Base-by-base conservation (phyloP, 2,888 invertebrate species). In the Drosophila planitibia region DNA sequence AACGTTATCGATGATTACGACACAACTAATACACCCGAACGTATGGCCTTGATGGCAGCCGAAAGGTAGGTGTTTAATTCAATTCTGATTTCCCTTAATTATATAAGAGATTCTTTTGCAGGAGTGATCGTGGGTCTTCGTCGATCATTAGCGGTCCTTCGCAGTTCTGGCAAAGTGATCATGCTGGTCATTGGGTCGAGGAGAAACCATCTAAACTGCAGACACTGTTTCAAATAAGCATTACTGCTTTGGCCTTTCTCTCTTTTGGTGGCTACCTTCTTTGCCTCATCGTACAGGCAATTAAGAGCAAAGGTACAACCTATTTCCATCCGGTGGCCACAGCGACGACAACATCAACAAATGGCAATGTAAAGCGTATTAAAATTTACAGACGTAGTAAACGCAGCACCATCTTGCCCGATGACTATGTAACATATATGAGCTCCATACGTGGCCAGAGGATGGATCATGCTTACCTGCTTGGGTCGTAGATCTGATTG, bases 181-280 rank as follows among this genome's bases (percentile, higher is more conserved):
- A 37, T 35, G 33, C 30, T 14, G 49, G 66, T 22, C 19, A 73
- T 16, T 90, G 91, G 83, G 51, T 52, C 10, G 92, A 92, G n/a
- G 86, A 93, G 52, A 94, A 94, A 72, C 94, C 95, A 33, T 95
- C 95, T 5, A 96, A 96, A 91, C 94, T 97, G 58, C 96, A 96
- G 79, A 96, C 96, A 54, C 95, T 97, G 60, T 97, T 97, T 88
- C 96, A 97, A 75, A 94, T 96, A 80, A 96, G 97, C 0, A 95
- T 97, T 14, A 97, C 97, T 0, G 95, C 97, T 0, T 93, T 97
- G 62, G 96, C 97, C 0, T 97, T 97, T 93, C 93, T 97, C 10
- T 97, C 97, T 0, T 97, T 97, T 86, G 97, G 97, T 0, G 97
- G 97, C 2, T 97, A 97, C 90, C 93, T 97, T 28, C 91, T 97